Conservation (phyloP, 2,113 vertebrate genomes). For the Chionis minor region DNA sequence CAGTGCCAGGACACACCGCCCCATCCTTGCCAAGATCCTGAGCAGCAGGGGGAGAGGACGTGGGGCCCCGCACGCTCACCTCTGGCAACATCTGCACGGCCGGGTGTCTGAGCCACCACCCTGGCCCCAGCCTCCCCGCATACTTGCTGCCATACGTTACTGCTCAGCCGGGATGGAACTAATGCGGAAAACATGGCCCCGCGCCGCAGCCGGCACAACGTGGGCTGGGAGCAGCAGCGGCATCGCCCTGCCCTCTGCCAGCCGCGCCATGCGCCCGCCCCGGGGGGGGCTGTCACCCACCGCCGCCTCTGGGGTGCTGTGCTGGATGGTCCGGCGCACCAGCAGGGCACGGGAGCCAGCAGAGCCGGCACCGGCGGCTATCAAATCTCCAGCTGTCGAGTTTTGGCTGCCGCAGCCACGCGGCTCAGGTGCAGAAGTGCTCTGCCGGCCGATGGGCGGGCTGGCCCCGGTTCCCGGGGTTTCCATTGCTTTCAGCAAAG, state of each 20-base stretch:
- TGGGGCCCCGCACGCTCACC: neutral
- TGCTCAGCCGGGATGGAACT: constrained; percentile 43
- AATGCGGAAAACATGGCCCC: constrained; percentile 42
- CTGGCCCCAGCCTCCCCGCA: neutral
- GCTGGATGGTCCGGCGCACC: neutral
- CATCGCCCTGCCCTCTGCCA: neutral
- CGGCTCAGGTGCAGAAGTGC: constrained; percentile 20
- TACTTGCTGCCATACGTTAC: constrained; percentile 22
- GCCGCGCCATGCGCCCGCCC: accelerated
- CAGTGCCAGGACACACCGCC: accelerated
- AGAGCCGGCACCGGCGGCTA: accelerated
- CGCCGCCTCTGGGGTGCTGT: accelerated
- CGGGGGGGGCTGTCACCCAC: neutral
- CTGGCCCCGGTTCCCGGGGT: neutral
- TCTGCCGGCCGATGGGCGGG: neutral
- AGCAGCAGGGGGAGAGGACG: neutral
- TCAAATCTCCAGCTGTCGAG: neutral
- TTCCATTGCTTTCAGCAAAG: neutral
- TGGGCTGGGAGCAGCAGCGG: neutral
- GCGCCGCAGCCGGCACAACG: neutral
- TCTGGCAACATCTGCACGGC: constrained; percentile 8
- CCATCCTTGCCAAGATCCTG: neutral
- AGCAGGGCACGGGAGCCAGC: accelerated
- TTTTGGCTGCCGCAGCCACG: neutral
- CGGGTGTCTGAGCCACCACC: neutral